Percentiles rank a stretch among this genome's conserved stretches.
Conservation (phyloP, 2,113 vertebrate species). For the Chauna torquata region DNA sequence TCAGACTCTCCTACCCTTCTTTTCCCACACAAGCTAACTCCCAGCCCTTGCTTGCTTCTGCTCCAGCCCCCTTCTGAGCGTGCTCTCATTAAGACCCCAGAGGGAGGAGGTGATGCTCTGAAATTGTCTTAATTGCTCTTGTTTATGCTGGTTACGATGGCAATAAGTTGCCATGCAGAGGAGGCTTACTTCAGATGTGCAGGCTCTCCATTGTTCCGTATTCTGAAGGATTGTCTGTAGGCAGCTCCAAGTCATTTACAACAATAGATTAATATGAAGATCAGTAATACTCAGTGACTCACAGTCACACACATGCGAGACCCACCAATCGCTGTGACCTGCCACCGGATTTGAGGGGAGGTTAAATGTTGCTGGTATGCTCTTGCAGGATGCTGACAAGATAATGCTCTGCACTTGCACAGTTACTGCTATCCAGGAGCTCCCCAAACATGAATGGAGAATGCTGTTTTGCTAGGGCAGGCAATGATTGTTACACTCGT, state of each 20-base stretch:
- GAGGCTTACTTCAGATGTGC: slow-evolving; percentile 61
- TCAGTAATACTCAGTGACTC: slow-evolving; percentile 67
- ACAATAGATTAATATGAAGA: slow-evolving; percentile 70
- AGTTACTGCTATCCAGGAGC: slow-evolving; percentile 34
- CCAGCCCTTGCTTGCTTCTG: slow-evolving; percentile 28
- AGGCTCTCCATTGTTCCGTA: slow-evolving; percentile 55
- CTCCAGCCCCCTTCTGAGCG: slow-evolving; percentile 45
- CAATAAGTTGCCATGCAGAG: slow-evolving; percentile 66
- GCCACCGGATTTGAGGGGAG: slow-evolving; percentile 24
- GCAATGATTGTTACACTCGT: not conserved
- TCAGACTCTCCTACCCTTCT: not conserved
- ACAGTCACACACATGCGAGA: slow-evolving; percentile 63
- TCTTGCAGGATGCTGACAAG: slow-evolving; percentile 23
- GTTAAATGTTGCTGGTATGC: not conserved
- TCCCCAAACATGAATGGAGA: slow-evolving; percentile 30
- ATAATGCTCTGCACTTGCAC: not conserved
- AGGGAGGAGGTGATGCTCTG: slow-evolving; percentile 70
- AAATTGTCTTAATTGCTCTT: slow-evolving; percentile 72
- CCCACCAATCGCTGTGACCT: slow-evolving; percentile 54
- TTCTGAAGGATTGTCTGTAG: slow-evolving; percentile 70
- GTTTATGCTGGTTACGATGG: slow-evolving; percentile 72
- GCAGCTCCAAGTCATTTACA: slow-evolving; percentile 72
- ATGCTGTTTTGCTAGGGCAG: not conserved
- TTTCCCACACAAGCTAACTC: slow-evolving; percentile 21
- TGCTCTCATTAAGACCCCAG: slow-evolving; percentile 65